Percentiles rank a stretch among this genome's conserved stretches.
phyloP scores from a whole-genome alignment of 2,797 vertebrate genomes.

The Sebastes oblongus region DNA sequence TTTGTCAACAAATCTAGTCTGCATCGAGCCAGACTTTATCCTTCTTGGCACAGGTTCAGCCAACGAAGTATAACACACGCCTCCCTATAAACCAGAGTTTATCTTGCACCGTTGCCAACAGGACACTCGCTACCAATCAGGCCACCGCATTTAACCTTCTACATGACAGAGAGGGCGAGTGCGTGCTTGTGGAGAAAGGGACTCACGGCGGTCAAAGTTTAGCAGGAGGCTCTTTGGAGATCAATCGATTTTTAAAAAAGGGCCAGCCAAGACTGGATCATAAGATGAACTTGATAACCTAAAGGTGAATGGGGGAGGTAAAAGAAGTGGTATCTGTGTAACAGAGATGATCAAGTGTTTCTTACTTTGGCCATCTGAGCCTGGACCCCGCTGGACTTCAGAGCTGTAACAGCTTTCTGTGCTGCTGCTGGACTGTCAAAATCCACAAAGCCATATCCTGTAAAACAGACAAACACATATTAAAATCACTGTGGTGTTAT shows the following conservation, averaged over 20 bases:
- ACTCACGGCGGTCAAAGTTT: conserved; percentile 8
- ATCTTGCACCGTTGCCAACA: conserved; percentile 45
- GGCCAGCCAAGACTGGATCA: background rate
- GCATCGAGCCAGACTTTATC: background rate
- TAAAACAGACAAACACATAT: conserved; percentile 12
- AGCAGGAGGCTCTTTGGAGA: background rate
- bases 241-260: background rate
- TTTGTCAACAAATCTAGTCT: conserved; percentile 1
- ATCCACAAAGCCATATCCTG: conserved; percentile 96
- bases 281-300: background rate
- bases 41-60: background rate
- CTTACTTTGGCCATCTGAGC: conserved; percentile 97
- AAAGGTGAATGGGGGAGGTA: background rate
- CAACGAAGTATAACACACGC: conserved; percentile 11
- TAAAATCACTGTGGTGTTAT: background rate
- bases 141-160: conserved; percentile 15
- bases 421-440: conserved; percentile 94
- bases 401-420: conserved; percentile 92
- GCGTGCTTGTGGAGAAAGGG: background rate
- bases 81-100: conserved; percentile 35
- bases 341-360: background rate
- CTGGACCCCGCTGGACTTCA: conserved; percentile 94
- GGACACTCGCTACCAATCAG: conserved; percentile 27
- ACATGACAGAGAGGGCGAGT: background rate
- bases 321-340: background rate